phyloP scores from a whole-genome alignment of 1,140 invertebrate genomes.

The Monomorium pharaonis region DNA sequence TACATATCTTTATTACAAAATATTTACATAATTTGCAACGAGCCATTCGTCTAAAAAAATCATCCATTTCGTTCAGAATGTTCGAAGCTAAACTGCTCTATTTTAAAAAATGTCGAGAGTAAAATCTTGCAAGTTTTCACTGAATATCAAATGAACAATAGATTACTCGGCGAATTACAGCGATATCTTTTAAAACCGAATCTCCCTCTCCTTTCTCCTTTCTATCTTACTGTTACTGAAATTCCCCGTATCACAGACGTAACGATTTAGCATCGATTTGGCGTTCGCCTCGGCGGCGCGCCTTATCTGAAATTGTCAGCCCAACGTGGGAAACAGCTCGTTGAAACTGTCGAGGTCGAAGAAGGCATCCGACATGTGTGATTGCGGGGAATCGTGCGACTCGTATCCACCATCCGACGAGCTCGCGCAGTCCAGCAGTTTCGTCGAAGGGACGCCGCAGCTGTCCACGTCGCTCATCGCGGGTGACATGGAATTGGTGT shows the following conservation, averaged over 20 bases:
- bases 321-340: conserved; percentile 87
- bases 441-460: conserved; percentile 49
- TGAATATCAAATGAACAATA: not conserved
- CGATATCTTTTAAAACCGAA: not conserved
- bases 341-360: conserved; percentile 87
- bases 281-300: not conserved
- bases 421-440: conserved; percentile 70
- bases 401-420: conserved; percentile 83
- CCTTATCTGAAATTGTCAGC: conserved; percentile 76
- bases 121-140: not conserved
- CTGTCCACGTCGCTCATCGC: conserved; percentile 72
- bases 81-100: not conserved
- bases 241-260: conserved; percentile 21
- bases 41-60: not conserved
- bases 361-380: conserved; percentile 74
- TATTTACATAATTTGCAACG: conserved; percentile 19
- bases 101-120: conserved; percentile 9
- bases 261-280: not conserved
- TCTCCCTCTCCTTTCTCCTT: not conserved
- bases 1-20: conserved; percentile 11
- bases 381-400: conserved; percentile 80
- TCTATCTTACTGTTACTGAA: not conserved
- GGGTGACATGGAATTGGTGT: conserved; percentile 80
- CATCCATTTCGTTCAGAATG: not conserved
- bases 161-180: not conserved